A percentile compares a stretch with the other conserved stretches of the same genome.
Conservation (phyloP, 2,113 vertebrate genomes). For the Hippoglossus stenolepis region DNA sequence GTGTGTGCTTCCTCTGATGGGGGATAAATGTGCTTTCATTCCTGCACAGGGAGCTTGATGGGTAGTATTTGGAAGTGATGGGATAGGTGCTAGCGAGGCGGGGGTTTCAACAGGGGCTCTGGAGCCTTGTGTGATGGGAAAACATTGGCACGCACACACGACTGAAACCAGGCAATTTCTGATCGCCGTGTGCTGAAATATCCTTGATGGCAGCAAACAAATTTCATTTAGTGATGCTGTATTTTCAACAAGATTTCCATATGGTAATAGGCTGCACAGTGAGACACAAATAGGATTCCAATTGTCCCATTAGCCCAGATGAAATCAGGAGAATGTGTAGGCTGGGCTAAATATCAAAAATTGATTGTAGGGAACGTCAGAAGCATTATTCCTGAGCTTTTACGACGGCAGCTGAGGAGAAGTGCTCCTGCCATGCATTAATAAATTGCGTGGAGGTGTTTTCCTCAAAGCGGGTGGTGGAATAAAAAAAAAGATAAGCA, state of each 20-base stretch:
- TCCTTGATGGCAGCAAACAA: slow-evolving; percentile 56
- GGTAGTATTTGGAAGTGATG: slow-evolving; percentile 64
- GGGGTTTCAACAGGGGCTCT: slow-evolving; percentile 19
- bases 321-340: slow-evolving; percentile 58
- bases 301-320: slow-evolving; percentile 73
- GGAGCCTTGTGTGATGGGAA: slow-evolving; percentile 34
- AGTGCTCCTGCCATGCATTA: slow-evolving; percentile 10
- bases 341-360: slow-evolving; percentile 34
- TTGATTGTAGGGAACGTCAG: slow-evolving; percentile 41
- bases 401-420: not conserved
- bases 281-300: slow-evolving; percentile 74
- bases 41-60: slow-evolving; percentile 65
- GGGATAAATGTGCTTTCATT: slow-evolving; percentile 58
- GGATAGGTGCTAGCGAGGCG: slow-evolving; percentile 34
- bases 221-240: slow-evolving; percentile 61
- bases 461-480: slow-evolving; percentile 15
- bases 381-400: slow-evolving; percentile 21
- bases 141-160: slow-evolving; percentile 47
- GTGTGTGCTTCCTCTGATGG: slow-evolving; percentile 43
- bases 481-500: slow-evolving; percentile 22
- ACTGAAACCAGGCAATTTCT: slow-evolving; percentile 62
- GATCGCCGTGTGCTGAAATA: slow-evolving; percentile 58
- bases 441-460: slow-evolving; percentile 24
- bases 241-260: slow-evolving; percentile 73
- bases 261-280: slow-evolving; percentile 70